Conservation (phyloP, 2,797 vertebrate species). For the Smutsia temminckii region DNA sequence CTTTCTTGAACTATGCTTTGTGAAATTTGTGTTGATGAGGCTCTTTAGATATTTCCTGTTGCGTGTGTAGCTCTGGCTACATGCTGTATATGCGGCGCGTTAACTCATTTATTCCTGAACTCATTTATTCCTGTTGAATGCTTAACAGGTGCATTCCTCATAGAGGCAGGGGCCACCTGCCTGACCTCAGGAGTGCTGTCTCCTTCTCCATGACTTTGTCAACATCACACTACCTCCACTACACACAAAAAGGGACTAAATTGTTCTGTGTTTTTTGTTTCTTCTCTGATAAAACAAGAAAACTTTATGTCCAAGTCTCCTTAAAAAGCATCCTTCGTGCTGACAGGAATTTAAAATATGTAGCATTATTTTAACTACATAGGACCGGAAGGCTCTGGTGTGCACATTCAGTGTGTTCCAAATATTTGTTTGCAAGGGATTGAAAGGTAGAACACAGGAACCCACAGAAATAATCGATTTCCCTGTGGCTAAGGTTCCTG, state of each 20-base stretch:
- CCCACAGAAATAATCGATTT: background rate
- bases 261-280: constrained; percentile 57
- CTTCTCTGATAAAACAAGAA: constrained; percentile 41
- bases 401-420: constrained; percentile 12
- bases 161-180: background rate
- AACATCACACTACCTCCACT: background rate
- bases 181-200: background rate
- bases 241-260: background rate
- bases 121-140: too few species aligned
- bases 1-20: background rate
- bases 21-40: constrained; percentile 6
- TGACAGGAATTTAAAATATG: background rate
- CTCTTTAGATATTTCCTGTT: background rate
- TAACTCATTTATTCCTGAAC: constrained; percentile 21
- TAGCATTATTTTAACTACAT: background rate
- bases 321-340: background rate
- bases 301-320: constrained; percentile 18
- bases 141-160: background rate
- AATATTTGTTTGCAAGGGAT: background rate
- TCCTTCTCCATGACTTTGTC: constrained; percentile 59
- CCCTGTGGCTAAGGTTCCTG: background rate
- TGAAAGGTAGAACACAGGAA: background rate
- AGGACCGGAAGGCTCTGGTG: background rate
- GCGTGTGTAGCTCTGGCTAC: background rate
- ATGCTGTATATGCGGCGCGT: background rate